Evolutionary conservation across 2,797 vertebrate genomes (phyloP), one percentile per base, ranked within the genome.

Genomic region (Potorous gilbertii): DNA sequence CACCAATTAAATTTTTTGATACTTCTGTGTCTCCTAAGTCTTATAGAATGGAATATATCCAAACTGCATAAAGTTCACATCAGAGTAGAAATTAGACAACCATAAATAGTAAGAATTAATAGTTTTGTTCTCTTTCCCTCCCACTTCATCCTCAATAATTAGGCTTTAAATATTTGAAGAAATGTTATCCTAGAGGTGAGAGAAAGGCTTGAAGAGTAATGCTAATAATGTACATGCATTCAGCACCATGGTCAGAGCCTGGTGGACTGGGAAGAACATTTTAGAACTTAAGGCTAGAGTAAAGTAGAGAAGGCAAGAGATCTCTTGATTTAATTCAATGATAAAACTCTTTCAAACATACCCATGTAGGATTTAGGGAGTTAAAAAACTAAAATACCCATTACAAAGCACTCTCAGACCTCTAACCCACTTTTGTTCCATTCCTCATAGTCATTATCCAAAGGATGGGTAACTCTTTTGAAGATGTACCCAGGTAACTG

Each of bases 201-300:
- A 81, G 40, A 24, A 87, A 50, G 40, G 3, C 24, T 50, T 81
- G n/a, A 87, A 87, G 9, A 18, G 21, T 27, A 87, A 46, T 28
- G 31, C 14, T 12, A 10, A 89, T 29, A 50, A 0, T 18, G 56
- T 54, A 0, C 0, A 5, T 56, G 55, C 21, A 55, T 94, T 98
- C 98, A 98, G 98, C 97, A 98, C 98, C 97, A 98, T 40, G 97
- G 98, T 91, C 97, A 98, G 98, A 97, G 96, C 97, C 97, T 90
- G 90, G 91, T 92, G 56, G 52, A 59, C 92, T 27, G 55, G 90
- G 91, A 55, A 8, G n/a, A 87, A 50, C 40, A 27, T 50, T 50
- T 87, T 18, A 87, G 92, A 92, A 28, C 34, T 4, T 1, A 27
- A 97, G 93, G 62, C 21, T 91, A 91, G 91, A 10, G 52, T 50